Base-by-base conservation (phyloP, 2,888 invertebrate genomes). In the Craniophora ligustri region DNA sequence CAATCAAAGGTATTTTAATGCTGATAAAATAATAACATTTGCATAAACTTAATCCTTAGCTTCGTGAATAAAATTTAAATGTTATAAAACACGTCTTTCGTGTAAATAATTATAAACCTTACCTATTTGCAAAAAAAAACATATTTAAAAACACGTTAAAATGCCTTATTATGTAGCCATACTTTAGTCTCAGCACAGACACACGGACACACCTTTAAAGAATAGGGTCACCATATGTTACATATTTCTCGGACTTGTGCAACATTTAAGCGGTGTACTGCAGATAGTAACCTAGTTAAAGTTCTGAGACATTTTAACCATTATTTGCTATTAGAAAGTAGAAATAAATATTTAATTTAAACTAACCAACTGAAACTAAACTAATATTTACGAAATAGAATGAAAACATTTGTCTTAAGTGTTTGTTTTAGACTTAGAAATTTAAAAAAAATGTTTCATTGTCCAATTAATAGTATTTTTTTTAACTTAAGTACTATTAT, bases 201-300 rank as follows among this genome's bases (percentile, higher is more conserved):
- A 34, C 28, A 31, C 50, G 44, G 58, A 44, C 51, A 30, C 3
- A 26, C 50, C 32, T 42, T 67, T 61, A 34, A 21, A 7, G 15
- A 70, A 65, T 67, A 58, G 67, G 71, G 72, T 55, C 65, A 57
- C 71, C 72, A 73, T 46, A 61, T 70, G 70, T 54, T 49, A 31
- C 31, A 2, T 55, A 31, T 58, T 59, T 44, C 10, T 16, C 34
- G 57, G 49, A 35, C 51, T 69, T 48, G 28, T 10, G 50, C 28
- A 66, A 63, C 11, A 5, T 14, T 13, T 26, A 8, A 40, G 15
- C 49, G 14, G 15, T 15, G 18, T 36, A 46, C 6, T 15, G 14
- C 5, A 21, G 23, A 19, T n/a, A 19, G 5, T 50, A 51, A 60
- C 48, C 45, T 35, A 46, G 36, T 50, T 53, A 31, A 19, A 2